phyloP scores from a whole-genome alignment of 2,888 invertebrate genomes.

The Latrodectus elegans region DNA sequence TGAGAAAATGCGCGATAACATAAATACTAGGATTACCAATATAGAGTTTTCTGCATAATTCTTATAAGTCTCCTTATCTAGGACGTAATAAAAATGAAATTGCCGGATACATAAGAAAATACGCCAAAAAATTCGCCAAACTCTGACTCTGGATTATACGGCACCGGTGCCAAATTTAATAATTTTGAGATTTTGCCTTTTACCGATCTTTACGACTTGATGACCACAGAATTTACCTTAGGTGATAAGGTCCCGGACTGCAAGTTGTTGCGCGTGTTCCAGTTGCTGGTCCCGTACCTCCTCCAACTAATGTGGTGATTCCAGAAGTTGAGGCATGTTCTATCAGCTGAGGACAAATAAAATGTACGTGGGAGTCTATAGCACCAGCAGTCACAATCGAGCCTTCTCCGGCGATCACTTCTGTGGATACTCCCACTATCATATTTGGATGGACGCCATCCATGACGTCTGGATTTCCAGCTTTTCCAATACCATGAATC shows the following conservation, averaged over 20 bases:
- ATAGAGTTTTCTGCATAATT: too few relatives aligned
- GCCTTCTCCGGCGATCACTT: constrained; percentile 74
- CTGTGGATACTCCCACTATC: constrained; percentile 74
- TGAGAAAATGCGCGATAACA: too few relatives aligned
- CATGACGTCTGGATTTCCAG: constrained; percentile 75
- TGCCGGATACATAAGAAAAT: too few relatives aligned
- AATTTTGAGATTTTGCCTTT: too few relatives aligned
- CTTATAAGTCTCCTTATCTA: too few relatives aligned
- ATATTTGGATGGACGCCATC: constrained; percentile 73
- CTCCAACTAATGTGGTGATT: constrained; percentile 74
- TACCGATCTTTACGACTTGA: too few relatives aligned
- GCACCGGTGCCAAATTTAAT: too few relatives aligned
- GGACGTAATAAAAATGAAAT: too few relatives aligned
- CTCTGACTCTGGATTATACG: too few relatives aligned
- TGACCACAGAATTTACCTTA: constrained; percentile 71
- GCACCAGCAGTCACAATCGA: constrained; percentile 74
- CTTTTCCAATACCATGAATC: constrained; percentile 74
- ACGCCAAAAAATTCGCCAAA: too few relatives aligned
- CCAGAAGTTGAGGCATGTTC: constrained; percentile 74
- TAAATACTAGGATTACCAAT: too few relatives aligned
- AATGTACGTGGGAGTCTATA: constrained; percentile 74
- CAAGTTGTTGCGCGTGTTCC: constrained; percentile 74
- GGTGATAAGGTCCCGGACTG: constrained; percentile 74
- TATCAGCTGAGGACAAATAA: constrained; percentile 74
- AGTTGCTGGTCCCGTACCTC: constrained; percentile 74